Percentiles rank a stretch among this genome's conserved stretches.
These are phyloP conservation scores for Holocentrus rufus DNA, from an alignment of 2,797 vertebrate species.

Conservation along the genomic window DNA sequence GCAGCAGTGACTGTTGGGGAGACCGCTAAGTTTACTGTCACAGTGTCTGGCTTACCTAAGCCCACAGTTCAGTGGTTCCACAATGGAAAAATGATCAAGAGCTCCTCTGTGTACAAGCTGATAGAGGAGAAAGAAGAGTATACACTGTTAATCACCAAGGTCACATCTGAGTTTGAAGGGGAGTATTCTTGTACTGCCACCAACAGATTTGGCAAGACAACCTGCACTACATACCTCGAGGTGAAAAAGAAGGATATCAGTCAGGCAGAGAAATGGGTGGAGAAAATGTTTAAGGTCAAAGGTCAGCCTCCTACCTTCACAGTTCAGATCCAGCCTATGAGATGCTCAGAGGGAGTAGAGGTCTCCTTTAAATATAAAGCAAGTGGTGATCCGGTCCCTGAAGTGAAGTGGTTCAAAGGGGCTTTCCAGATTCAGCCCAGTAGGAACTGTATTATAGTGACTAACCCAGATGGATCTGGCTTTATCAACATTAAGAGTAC, in stretches of 20 bases:
- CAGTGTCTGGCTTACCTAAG: constrained; percentile 84
- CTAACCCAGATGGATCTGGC: constrained; percentile 86
- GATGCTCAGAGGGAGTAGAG: constrained; percentile 80
- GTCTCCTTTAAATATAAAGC: constrained; percentile 84
- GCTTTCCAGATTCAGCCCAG: constrained; percentile 79
- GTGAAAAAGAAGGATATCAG: constrained; percentile 78
- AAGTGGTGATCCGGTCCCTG: constrained; percentile 82
- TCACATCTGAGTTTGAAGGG: constrained; percentile 85
- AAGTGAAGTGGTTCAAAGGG: constrained; percentile 88
- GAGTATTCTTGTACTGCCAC: constrained; percentile 88
- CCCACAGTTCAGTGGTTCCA: constrained; percentile 92
- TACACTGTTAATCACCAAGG: constrained; percentile 86
- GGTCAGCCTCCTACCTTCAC: constrained; percentile 84
- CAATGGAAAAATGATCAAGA: constrained; percentile 80
- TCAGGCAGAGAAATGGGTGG: constrained; percentile 81
- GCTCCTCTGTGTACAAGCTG: constrained; percentile 82
- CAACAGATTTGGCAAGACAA: constrained; percentile 84
- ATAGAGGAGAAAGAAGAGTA: constrained; percentile 86
- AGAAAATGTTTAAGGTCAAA: constrained; percentile 81
- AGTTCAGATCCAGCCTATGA: constrained; percentile 78
- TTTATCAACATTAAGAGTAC: constrained; percentile 81
- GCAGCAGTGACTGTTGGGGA: constrained; percentile 82
- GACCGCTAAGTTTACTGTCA: constrained; percentile 86
- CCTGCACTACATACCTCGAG: constrained; percentile 86
- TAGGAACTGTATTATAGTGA: constrained; percentile 74